phyloP scores from a whole-genome alignment of 2,888 invertebrate genomes.

The Anarsia innoxiella region DNA sequence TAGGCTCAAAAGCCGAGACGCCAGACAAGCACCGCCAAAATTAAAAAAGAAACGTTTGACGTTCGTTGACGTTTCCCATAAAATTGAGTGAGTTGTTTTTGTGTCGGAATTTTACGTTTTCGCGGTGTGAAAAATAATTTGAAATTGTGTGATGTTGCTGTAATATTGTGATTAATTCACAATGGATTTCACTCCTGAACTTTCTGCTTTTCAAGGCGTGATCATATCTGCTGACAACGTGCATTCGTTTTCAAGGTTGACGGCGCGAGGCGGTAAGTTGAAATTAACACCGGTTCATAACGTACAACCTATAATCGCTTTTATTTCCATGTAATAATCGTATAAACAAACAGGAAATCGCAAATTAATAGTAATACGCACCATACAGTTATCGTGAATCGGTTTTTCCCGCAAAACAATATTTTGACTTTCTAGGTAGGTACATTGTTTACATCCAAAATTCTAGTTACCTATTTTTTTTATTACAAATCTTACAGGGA shows the following conservation, averaged over 20 bases:
- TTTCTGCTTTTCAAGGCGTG: constrained; percentile 55
- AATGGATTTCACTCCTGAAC: constrained; percentile 51
- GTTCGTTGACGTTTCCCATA: neutral
- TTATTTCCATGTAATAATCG: too few relatives aligned
- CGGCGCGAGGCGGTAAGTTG: constrained; percentile 54
- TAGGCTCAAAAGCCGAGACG: neutral
- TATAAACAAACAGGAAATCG: too few relatives aligned
- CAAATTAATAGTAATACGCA: too few relatives aligned
- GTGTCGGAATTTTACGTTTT: constrained; percentile 3
- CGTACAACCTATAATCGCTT: too few relatives aligned
- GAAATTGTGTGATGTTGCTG: neutral
- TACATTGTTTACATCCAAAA: too few relatives aligned
- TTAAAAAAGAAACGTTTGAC: neutral
- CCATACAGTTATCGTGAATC: too few relatives aligned
- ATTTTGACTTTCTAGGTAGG: too few relatives aligned
- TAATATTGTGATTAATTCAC: neutral
- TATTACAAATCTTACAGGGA: constrained; percentile 55
- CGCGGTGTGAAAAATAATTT: neutral
- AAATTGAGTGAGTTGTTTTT: neutral
- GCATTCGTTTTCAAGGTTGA: constrained; percentile 42
- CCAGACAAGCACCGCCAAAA: neutral
- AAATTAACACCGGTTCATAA: too few relatives aligned
- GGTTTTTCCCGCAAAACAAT: too few relatives aligned
- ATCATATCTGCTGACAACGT: constrained; percentile 51
- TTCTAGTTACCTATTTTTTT: too few relatives aligned